Evolutionary conservation across 2,888 invertebrate species (phyloP).

Genomic region (Eupithecia subumbrata): DNA sequence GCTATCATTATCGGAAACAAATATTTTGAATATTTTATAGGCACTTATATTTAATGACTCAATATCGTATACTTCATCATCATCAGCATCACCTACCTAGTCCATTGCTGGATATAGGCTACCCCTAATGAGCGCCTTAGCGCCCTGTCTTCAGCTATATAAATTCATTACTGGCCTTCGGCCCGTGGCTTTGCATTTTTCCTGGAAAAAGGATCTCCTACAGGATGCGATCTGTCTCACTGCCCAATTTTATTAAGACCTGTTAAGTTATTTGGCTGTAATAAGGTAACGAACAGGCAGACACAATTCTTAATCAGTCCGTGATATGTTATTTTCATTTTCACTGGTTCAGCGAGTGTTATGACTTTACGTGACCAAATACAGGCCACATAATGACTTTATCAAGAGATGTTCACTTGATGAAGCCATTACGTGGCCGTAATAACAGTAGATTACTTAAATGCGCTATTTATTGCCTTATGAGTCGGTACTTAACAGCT

Average conservation of each 20-base stretch:
- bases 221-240: no score
- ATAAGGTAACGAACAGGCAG: neutral
- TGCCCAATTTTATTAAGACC: no score
- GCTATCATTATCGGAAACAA: slow-evolving; percentile 33
- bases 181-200: neutral
- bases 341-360: neutral
- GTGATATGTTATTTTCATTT: neutral
- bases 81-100: no score
- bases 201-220: no score
- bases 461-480: slow-evolving; percentile 7
- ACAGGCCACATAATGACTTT: neutral
- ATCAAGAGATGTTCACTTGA: slow-evolving; percentile 5
- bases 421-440: slow-evolving; percentile 17
- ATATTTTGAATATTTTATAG: slow-evolving; percentile 20
- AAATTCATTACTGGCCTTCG: neutral
- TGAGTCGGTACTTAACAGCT: slow-evolving; percentile 15
- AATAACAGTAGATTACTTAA: slow-evolving; percentile 20
- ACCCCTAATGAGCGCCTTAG: no score
- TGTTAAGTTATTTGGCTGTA: neutral
- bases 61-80: neutral
- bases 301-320: neutral
- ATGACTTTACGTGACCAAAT: neutral
- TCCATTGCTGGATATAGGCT: no score
- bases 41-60: neutral
- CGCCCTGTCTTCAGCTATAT: neutral